A percentile compares a stretch with the other conserved stretches of the same genome.
Conservation (phyloP, 2,113 vertebrate species). For the Microtus montanus region DNA sequence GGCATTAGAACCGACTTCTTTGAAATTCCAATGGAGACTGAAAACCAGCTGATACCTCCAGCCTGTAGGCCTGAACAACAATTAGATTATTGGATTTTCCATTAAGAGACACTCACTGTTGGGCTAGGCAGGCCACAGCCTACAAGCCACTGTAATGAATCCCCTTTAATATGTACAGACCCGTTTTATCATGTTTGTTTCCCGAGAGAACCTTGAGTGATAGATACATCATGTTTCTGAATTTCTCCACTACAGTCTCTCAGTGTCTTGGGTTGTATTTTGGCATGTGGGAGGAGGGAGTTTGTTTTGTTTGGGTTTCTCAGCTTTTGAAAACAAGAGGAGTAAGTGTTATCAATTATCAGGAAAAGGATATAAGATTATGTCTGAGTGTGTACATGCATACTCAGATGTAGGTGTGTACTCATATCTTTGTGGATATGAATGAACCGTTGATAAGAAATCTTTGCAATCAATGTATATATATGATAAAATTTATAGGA, state of each 20-base stretch:
- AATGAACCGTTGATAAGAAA: background rate
- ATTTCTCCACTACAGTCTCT: conserved; percentile 25
- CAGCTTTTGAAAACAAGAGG: background rate
- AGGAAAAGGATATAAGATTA: background rate
- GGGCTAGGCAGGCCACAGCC: background rate
- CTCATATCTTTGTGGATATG: background rate
- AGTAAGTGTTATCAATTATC: background rate
- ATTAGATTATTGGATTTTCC: background rate
- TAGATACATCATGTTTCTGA: conserved; percentile 19
- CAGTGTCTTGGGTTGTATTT: background rate
- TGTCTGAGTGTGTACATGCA: background rate
- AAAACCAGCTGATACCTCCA: background rate
- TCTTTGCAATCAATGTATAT: background rate
- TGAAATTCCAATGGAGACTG: background rate
- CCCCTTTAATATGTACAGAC: background rate
- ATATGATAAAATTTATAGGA: background rate
- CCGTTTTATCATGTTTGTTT: background rate
- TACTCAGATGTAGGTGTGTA: background rate
- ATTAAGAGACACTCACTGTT: background rate
- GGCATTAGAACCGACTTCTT: background rate
- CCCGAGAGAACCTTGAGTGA: background rate
- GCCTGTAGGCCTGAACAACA: background rate
- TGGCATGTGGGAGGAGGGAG: background rate
- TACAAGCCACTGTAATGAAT: background rate
- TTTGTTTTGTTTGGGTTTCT: background rate